A percentile compares a stretch with the other conserved stretches of the same genome.
phyloP scores from a whole-genome alignment of 2,888 invertebrate species.

The Ecliptopera silaceata region DNA sequence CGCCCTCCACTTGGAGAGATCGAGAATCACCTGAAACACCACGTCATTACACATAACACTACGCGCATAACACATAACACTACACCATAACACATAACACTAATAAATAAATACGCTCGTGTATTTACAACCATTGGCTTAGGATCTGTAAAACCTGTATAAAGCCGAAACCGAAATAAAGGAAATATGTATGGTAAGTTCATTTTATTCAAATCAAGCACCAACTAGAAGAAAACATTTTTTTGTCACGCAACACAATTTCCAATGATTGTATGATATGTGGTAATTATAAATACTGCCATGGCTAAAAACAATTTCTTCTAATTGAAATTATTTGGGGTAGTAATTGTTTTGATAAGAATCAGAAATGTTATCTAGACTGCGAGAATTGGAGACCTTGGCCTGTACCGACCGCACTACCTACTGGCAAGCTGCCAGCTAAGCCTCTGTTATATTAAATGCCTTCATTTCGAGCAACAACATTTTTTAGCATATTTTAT shows the following conservation, averaged over 20 bases:
- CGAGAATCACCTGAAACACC: conserved; percentile 85
- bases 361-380: conserved; percentile 42
- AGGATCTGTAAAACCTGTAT: too few species aligned
- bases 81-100: neutral
- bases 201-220: too few species aligned
- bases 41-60: neutral
- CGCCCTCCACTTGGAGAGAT: conserved; percentile 87
- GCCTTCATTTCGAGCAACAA: conserved; percentile 41
- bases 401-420: conserved; percentile 52
- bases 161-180: too few species aligned
- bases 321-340: conserved; percentile 40
- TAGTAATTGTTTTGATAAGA: conserved; percentile 50
- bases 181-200: neutral
- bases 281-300: conserved; percentile 9
- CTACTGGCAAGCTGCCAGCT: conserved; percentile 59
- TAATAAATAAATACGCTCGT: too few species aligned
- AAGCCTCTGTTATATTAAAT: conserved; percentile 46
- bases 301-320: conserved; percentile 28
- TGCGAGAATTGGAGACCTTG: conserved; percentile 52
- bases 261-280: conserved; percentile 5
- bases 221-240: neutral
- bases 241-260: conserved; percentile 3
- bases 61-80: conserved; percentile 24
- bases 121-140: too few species aligned
- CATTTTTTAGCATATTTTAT: too few species aligned